Evolutionary conservation across 2,888 invertebrate species (phyloP).

Genomic region (Tillus elongatus): DNA sequence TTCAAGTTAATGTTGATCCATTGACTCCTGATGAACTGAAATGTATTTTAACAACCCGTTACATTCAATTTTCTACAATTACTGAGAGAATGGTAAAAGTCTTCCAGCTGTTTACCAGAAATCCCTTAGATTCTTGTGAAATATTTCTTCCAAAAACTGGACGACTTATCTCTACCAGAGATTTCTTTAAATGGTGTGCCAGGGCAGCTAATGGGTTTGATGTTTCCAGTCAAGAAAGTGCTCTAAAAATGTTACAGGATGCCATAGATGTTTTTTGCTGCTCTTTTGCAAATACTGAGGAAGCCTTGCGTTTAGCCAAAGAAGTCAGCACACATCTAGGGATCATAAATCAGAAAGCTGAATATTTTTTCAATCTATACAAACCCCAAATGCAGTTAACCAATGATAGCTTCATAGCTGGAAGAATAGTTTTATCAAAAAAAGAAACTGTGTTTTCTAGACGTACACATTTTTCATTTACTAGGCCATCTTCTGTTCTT

Average conservation of each 20-base stretch:
- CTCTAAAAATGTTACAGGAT: constrained; percentile 71
- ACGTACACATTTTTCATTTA: constrained; percentile 64
- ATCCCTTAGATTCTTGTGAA: constrained; percentile 33
- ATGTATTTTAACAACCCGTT: constrained; percentile 58
- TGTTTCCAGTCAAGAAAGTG: constrained; percentile 59
- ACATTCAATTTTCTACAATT: constrained; percentile 63
- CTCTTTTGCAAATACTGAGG: constrained; percentile 56
- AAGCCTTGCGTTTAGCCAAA: constrained; percentile 58
- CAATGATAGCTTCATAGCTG: constrained; percentile 54
- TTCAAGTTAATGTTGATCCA: constrained; percentile 72
- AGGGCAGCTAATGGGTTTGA: constrained; percentile 67
- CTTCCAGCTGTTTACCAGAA: constrained; percentile 66
- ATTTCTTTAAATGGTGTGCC: constrained; percentile 85
- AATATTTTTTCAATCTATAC: constrained; percentile 66
- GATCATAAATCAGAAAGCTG: constrained; percentile 70
- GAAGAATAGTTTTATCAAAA: constrained; percentile 51
- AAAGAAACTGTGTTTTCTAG: constrained; percentile 20
- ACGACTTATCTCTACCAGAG: constrained; percentile 70
- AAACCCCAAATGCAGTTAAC: constrained; percentile 66
- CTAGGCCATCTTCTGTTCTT: constrained; percentile 68
- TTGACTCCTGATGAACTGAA: constrained; percentile 66
- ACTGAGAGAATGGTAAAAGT: constrained; percentile 71
- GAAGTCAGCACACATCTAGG: constrained; percentile 74
- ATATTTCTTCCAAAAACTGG: constrained; percentile 41
- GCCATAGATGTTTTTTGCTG: constrained; percentile 87